Conservation (phyloP, 2,113 vertebrate species). For the Loxodonta africana region DNA sequence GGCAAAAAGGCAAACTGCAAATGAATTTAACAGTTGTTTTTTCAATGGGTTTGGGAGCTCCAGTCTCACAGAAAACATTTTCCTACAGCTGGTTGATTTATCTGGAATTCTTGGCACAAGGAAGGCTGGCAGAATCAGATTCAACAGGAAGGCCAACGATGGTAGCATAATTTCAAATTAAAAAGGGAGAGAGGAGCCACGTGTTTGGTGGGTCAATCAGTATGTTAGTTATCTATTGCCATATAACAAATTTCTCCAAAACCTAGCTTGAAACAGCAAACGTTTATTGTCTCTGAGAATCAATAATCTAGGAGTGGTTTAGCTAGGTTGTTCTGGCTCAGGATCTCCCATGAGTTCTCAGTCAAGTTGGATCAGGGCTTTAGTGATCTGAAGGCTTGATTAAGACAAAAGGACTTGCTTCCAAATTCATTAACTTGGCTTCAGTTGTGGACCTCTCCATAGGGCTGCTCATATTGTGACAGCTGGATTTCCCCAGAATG, state of each 20-base stretch:
- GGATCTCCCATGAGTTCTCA: neutral
- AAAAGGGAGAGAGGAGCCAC: slow-evolving; percentile 12
- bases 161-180: slow-evolving; percentile 22
- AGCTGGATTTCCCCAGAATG: neutral
- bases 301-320: neutral
- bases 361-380: neutral
- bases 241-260: neutral
- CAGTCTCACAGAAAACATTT: neutral
- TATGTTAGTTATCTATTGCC: neutral
- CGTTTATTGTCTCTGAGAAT: neutral
- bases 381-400: neutral
- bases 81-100: slow-evolving; percentile 51
- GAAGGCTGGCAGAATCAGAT: slow-evolving; percentile 2
- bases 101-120: neutral
- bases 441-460: neutral
- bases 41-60: slow-evolving; percentile 6
- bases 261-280: neutral
- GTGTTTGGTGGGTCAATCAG: neutral
- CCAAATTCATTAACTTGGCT: neutral
- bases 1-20: slow-evolving; percentile 61
- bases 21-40: slow-evolving; percentile 65
- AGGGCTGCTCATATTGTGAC: neutral
- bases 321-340: neutral
- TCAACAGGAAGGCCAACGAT: neutral
- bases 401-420: neutral